Percentiles rank a stretch among this genome's conserved stretches.
Evolutionary conservation across 30 jellyfish, hydroid and myxozoan genomes (phyloP).

Genomic region (Chironex yamaguchii): DNA sequence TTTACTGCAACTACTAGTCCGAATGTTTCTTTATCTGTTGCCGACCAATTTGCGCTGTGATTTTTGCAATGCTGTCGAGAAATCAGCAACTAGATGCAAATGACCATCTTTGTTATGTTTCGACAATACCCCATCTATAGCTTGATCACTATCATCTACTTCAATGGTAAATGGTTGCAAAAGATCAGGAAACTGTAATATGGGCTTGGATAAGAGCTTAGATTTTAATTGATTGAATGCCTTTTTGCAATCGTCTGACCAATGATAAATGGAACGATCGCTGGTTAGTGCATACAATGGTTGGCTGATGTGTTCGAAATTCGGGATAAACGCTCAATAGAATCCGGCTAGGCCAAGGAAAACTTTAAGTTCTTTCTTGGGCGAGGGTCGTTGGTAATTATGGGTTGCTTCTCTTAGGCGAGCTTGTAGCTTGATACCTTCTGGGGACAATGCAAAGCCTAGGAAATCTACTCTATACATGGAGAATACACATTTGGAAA

Average conservation of each 20-base stretch:
- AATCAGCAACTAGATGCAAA: slow-evolving; percentile 41
- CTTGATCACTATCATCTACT: slow-evolving; percentile 37
- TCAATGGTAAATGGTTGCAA: slow-evolving; percentile 42
- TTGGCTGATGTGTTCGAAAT: background rate
- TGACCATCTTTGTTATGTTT: background rate
- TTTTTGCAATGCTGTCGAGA: slow-evolving; percentile 27
- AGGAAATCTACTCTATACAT: slow-evolving; percentile 3
- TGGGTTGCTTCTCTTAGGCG: background rate
- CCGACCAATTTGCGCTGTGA: slow-evolving; percentile 35
- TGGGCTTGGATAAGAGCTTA: slow-evolving; percentile 3
- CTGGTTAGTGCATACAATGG: slow-evolving; percentile 14
- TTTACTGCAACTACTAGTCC: slow-evolving; percentile 13
- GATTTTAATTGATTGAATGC: background rate
- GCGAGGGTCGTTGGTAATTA: background rate
- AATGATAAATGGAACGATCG: background rate
- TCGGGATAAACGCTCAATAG: slow-evolving; percentile 4
- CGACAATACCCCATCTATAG: background rate
- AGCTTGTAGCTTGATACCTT: slow-evolving; percentile 24
- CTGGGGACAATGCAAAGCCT: slow-evolving; percentile 8
- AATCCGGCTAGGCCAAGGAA: slow-evolving; percentile 36
- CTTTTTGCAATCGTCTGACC: background rate
- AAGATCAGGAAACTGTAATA: slow-evolving; percentile 10
- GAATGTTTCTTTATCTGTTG: slow-evolving; percentile 26
- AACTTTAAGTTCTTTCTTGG: slow-evolving; percentile 11
- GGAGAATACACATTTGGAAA: slow-evolving; percentile 22